phyloP scores from a whole-genome alignment of 2,113 vertebrate species.

The Gallinago undulata region DNA sequence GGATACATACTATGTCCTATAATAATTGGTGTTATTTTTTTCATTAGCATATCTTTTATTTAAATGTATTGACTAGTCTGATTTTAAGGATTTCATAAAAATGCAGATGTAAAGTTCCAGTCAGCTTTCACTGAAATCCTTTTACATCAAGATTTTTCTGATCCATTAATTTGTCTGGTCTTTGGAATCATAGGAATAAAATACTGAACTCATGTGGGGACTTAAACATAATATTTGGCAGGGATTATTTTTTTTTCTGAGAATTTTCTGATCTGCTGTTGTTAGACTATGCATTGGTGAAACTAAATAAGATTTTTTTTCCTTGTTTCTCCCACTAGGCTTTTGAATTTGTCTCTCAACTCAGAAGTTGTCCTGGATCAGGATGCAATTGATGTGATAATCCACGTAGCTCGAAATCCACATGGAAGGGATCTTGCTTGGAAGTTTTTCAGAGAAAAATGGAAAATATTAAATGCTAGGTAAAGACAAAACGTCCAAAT shows the following conservation, averaged over 20 bases:
- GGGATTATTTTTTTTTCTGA: neutral
- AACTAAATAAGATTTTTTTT: neutral
- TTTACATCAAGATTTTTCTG: neutral
- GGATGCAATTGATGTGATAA: slow-evolving; percentile 96
- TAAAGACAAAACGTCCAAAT: slow-evolving; percentile 59
- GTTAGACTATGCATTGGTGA: neutral
- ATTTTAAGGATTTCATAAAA: neutral
- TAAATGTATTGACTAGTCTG: neutral
- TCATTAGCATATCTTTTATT: neutral
- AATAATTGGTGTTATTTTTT: neutral
- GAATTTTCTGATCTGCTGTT: neutral
- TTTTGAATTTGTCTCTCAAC: slow-evolving; percentile 93
- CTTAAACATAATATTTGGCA: neutral
- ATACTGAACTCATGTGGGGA: neutral
- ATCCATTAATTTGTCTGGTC: neutral
- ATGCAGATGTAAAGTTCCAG: neutral
- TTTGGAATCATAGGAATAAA: neutral
- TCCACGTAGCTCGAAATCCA: slow-evolving; percentile 93
- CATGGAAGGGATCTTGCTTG: slow-evolving; percentile 94
- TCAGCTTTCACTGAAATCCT: neutral
- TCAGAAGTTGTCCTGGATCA: slow-evolving; percentile 95
- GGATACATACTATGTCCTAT: neutral
- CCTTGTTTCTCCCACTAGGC: slow-evolving; percentile 54
- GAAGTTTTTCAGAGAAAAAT: slow-evolving; percentile 96
- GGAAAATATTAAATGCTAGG: slow-evolving; percentile 94